These are phyloP conservation scores for Liposcelis brunnea DNA, from an alignment of 2,888 invertebrate species.

Conservation along the genomic window DNA sequence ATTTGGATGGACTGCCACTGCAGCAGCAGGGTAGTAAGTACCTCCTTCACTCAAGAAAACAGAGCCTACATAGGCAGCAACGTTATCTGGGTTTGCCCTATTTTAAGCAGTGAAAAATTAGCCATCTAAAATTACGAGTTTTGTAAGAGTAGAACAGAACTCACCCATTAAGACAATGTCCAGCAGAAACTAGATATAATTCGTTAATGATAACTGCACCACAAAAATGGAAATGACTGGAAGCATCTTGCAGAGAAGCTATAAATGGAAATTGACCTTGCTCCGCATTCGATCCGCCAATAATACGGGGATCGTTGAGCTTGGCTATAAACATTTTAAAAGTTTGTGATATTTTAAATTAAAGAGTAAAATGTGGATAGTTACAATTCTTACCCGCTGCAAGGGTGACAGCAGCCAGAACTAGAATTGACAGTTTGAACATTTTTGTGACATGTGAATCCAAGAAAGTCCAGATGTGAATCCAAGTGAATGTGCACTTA, in stretches of 20 bases:
- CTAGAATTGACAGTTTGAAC: no score
- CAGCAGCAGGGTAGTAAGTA: background rate
- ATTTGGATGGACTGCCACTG: constrained; percentile 10
- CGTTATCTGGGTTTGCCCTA: background rate
- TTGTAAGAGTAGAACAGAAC: background rate
- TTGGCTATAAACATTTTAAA: no score
- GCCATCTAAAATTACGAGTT: background rate
- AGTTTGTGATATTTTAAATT: no score
- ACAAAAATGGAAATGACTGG: background rate
- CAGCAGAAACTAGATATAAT: background rate
- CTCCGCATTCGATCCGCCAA: background rate
- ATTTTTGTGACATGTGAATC: no score
- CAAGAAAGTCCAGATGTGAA: no score
- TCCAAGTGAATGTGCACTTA: no score
- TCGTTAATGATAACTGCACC: background rate
- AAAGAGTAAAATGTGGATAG: no score
- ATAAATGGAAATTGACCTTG: background rate
- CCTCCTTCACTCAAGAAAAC: constrained; percentile 8
- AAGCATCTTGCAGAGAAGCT: background rate
- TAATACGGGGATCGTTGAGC: background rate
- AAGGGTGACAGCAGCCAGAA: no score
- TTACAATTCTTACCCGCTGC: no score
- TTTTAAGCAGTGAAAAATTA: background rate
- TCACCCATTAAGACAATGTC: constrained; percentile 1
- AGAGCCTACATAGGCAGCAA: constrained; percentile 3